phyloP scores from a whole-genome alignment of 2,113 vertebrate genomes.

The Epinephelus lanceolatus region DNA sequence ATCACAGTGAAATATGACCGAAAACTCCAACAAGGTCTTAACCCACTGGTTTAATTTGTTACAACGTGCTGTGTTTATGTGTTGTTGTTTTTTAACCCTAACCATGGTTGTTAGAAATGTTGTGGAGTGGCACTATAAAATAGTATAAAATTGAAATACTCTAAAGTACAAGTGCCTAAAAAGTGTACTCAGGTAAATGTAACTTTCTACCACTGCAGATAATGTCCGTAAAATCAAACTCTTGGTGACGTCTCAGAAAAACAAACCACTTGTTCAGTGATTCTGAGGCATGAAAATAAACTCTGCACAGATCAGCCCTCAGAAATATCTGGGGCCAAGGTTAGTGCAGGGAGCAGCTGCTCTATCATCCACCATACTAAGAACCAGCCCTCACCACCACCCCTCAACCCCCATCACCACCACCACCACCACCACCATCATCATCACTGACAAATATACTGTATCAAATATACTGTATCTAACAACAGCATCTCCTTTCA shows the following conservation, averaged over 20 bases:
- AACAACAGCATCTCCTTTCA: slow-evolving; percentile 13
- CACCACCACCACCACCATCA: not conserved
- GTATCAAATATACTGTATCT: slow-evolving; percentile 35
- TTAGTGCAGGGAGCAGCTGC: slow-evolving; percentile 52
- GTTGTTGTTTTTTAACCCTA: too few relatives aligned
- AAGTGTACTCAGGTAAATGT: not conserved
- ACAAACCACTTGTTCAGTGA: not conserved
- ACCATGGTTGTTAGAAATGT: not conserved
- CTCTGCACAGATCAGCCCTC: slow-evolving; percentile 45
- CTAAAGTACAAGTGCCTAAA: not conserved
- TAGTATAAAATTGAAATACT: not conserved
- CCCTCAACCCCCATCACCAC: not conserved
- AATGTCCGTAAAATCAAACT: not conserved
- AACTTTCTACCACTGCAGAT: not conserved
- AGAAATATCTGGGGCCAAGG: slow-evolving; percentile 52
- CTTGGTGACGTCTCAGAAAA: slow-evolving; percentile 2
- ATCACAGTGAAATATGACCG: too few relatives aligned
- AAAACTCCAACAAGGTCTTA: too few relatives aligned
- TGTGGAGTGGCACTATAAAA: not conserved
- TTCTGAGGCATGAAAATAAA: slow-evolving; percentile 28
- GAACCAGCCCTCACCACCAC: slow-evolving; percentile 15
- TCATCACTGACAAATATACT: slow-evolving; percentile 25
- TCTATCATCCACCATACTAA: slow-evolving; percentile 20
- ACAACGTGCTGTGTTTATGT: too few relatives aligned
- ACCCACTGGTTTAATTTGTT: too few relatives aligned